A percentile compares a stretch with the other conserved stretches of the same genome.
Conservation (phyloP, 2,797 vertebrate species). For the Xenops minutus region DNA sequence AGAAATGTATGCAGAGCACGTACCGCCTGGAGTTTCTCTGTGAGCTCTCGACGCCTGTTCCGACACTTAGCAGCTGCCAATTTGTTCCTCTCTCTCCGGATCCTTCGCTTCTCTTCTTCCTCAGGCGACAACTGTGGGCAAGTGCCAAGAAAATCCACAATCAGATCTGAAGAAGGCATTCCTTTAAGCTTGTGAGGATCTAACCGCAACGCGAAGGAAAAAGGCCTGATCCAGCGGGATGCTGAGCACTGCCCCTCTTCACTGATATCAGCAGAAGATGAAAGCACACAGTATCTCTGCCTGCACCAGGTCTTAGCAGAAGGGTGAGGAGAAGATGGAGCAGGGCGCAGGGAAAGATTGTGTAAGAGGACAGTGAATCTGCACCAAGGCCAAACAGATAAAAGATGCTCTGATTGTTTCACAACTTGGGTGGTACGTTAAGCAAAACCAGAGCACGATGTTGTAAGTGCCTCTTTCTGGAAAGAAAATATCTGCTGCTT, state of each 20-base stretch:
- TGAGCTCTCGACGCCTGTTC: slow-evolving; percentile 95
- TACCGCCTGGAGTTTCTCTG: slow-evolving; percentile 97
- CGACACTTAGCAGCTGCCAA: slow-evolving; percentile 97
- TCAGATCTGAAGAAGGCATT: slow-evolving; percentile 55
- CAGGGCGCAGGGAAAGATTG: slow-evolving; percentile 39
- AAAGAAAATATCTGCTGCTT: slow-evolving; percentile 58
- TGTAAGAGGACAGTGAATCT: slow-evolving; percentile 67
- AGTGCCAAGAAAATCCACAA: slow-evolving; percentile 54
- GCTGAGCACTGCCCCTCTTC: neutral
- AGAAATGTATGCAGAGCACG: slow-evolving; percentile 57
- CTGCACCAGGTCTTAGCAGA: neutral
- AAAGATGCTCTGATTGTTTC: slow-evolving; percentile 67
- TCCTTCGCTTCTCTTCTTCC: slow-evolving; percentile 96
- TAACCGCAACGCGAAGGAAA: slow-evolving; percentile 10
- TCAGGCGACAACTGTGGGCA: slow-evolving; percentile 89
- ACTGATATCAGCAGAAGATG: slow-evolving; percentile 37
- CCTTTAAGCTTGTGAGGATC: slow-evolving; percentile 36
- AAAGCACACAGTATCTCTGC: slow-evolving; percentile 28
- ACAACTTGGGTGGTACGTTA: slow-evolving; percentile 70
- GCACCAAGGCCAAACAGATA: slow-evolving; percentile 64
- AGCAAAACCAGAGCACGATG: slow-evolving; percentile 56
- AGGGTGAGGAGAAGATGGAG: slow-evolving; percentile 2
- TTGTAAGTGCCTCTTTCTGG: slow-evolving; percentile 63
- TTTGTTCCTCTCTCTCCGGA: slow-evolving; percentile 97
- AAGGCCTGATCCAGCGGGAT: slow-evolving; percentile 35